These are phyloP conservation scores for Astreopora myriophthalma DNA, from an alignment of 64 coral and sea anemone genomes.

Conservation along the genomic window DNA sequence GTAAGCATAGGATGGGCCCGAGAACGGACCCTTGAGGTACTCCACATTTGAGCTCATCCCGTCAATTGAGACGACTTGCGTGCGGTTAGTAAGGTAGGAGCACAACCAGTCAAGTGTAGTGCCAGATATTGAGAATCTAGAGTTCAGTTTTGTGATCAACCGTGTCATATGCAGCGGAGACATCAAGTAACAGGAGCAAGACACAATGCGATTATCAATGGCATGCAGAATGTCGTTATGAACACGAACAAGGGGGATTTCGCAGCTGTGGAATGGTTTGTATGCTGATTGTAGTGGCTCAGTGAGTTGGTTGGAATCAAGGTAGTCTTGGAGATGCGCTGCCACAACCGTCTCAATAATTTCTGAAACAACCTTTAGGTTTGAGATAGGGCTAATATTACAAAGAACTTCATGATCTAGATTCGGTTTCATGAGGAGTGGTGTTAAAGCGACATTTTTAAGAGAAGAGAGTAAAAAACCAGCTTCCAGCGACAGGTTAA, in stretches of 20 bases:
- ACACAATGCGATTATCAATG: constrained; percentile 10
- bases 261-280: constrained; percentile 12
- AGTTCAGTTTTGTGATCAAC: not conserved
- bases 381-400: constrained; percentile 28
- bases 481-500: constrained; percentile 10
- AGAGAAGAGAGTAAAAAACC: not conserved
- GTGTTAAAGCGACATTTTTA: constrained; percentile 28
- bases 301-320: not conserved
- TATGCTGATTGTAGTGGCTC: constrained; percentile 17
- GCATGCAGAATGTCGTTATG: constrained; percentile 35
- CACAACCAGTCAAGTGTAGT: not conserved
- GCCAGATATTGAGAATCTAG: not conserved
- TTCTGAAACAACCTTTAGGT: constrained; percentile 23
- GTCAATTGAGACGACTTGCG: not conserved
- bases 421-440: constrained; percentile 41
- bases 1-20: constrained; percentile 11
- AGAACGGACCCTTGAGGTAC: not conserved
- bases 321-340: not conserved
- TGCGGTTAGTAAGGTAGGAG: not conserved
- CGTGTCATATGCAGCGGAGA: constrained; percentile 44
- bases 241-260: not conserved
- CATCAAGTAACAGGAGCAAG: not conserved
- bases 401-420: constrained; percentile 41
- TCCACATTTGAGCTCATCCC: not conserved
- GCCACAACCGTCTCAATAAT: constrained; percentile 32